Evolutionary conservation across 2,888 invertebrate genomes (phyloP), one percentile per base, ranked within the genome.

Genomic region (Drosophila cognata): DNA sequence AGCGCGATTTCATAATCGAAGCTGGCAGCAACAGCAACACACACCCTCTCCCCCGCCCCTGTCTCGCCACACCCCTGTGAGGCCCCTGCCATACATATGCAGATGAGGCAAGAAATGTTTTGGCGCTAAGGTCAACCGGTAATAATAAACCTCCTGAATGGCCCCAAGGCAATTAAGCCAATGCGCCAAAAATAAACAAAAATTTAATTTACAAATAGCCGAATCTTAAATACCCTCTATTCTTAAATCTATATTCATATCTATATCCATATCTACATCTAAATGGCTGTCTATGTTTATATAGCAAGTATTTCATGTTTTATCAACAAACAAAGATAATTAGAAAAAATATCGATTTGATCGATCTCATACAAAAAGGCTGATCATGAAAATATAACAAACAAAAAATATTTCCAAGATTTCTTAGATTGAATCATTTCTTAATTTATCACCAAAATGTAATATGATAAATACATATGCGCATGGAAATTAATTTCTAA

Each of bases 71-170:
- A 57, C 36, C 28, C 28, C 28, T 41, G n/a, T 35, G 18, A 48
- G 31, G 36, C 46, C 31, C 70, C 52, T 25, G 21, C 46, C 25
- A 8, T 36, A 58, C 65, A 72, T 74, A 88, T 88, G 84, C 89
- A 79, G 81, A 86, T 86, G 85, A 88, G 80, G 88, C 80, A 86
- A 84, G 70, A 50, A 62, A 64, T 33, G 63, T 53, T 66, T 73
- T 71, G 68, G 66, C 71, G 65, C 74, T 80, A 76, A 80, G 85
- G 85, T 86, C 85, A 86, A 80, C 85, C 80, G 88, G 82, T 82
- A 84, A 87, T 87, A 87, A 81, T 80, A 46, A 46, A 46, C 74
- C 71, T 57, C 67, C 33, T 31, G 31, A 53, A 55, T 71, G 67
- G 63, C 77, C 74, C 62, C 62, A 64, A 46, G 77, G 77, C 89